Conservation (phyloP, 2,888 invertebrate species). For the Tethea ocularis region DNA sequence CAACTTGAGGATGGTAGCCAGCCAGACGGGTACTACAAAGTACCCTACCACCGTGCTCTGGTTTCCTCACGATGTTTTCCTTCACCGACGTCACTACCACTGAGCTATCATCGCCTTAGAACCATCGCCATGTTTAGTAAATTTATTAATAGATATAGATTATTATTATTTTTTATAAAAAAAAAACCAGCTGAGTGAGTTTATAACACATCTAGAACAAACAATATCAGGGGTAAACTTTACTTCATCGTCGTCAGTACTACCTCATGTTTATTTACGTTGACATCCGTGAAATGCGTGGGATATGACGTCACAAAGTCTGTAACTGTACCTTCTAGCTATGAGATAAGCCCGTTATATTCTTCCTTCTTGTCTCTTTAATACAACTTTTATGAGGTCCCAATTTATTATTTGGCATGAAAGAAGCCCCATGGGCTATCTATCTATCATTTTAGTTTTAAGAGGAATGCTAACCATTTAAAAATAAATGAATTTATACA, state of each 20-base stretch:
- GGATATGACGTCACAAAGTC: conserved; percentile 23
- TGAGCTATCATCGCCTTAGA: too few species aligned
- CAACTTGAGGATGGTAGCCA: too few species aligned
- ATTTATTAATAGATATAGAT: too few species aligned
- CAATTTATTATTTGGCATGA: background rate
- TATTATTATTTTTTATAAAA: too few species aligned
- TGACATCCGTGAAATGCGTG: conserved; percentile 28
- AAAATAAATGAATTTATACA: too few species aligned
- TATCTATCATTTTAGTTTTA: background rate
- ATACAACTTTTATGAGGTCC: background rate
- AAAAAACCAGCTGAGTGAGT: too few species aligned
- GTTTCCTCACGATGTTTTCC: too few species aligned
- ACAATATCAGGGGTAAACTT: background rate
- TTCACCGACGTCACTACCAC: too few species aligned
- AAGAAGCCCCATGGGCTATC: background rate
- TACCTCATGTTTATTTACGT: conserved; percentile 27
- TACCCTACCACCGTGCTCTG: too few species aligned
- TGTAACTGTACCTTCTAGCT: conserved; percentile 19
- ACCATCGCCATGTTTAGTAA: too few species aligned
- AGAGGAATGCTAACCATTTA: too few species aligned
- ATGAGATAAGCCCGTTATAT: background rate
- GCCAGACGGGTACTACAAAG: too few species aligned
- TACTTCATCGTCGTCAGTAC: background rate
- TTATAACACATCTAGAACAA: background rate
- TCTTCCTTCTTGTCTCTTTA: background rate